Conservation (phyloP, 1,140 invertebrate species). For the Venturia canescens region DNA sequence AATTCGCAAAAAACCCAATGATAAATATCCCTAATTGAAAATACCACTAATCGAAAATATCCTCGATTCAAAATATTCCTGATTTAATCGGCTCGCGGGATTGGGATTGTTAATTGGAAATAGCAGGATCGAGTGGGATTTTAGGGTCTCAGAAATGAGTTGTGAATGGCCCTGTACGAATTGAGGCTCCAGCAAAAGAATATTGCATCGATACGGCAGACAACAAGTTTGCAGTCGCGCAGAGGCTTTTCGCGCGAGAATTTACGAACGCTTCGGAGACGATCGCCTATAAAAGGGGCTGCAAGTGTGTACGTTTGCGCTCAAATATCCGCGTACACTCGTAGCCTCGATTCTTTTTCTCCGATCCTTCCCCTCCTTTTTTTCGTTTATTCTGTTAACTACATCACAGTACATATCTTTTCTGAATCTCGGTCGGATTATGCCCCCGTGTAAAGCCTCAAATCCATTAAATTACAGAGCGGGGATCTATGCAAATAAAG, state of each 20-base stretch:
- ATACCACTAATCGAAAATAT: too few relatives aligned
- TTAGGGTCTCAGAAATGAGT: neutral
- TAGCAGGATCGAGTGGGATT: too few relatives aligned
- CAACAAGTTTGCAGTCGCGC: neutral
- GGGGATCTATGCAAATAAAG: constrained; percentile 11
- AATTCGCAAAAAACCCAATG: too few relatives aligned
- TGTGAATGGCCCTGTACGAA: neutral
- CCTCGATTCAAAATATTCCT: too few relatives aligned
- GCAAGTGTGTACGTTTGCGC: neutral
- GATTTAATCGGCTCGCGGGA: too few relatives aligned
- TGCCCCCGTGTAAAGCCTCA: neutral
- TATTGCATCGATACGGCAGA: constrained; percentile 2
- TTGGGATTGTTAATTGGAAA: too few relatives aligned
- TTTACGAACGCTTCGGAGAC: constrained; percentile 19
- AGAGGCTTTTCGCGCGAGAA: constrained; percentile 21
- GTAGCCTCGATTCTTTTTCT: too few relatives aligned
- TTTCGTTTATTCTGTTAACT: too few relatives aligned
- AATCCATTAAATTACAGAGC: constrained; percentile 8
- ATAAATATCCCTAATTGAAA: too few relatives aligned
- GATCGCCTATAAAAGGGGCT: constrained; percentile 6
- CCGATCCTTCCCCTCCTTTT: too few relatives aligned
- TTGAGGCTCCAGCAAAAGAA: neutral
- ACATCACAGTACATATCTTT: constrained; percentile 1
- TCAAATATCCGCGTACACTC: too few relatives aligned
- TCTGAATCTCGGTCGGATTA: constrained; percentile 10